phyloP scores from a whole-genome alignment of 2,888 invertebrate species.

The Chrysotoxum bicinctum region DNA sequence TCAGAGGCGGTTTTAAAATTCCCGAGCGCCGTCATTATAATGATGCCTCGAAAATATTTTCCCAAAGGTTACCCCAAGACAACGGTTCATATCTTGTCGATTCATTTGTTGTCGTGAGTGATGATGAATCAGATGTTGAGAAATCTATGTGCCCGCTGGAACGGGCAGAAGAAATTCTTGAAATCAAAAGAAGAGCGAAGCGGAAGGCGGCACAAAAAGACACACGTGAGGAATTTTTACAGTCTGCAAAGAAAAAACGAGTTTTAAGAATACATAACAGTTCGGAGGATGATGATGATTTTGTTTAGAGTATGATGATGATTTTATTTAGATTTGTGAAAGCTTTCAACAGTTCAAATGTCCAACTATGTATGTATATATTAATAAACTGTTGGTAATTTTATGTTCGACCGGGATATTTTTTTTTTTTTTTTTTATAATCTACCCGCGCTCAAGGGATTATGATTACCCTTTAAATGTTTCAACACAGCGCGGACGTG shows the following conservation, averaged over 20 bases:
- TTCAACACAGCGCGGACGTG: too few species aligned
- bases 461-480: too few species aligned
- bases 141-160: slow-evolving; percentile 84
- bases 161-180: slow-evolving; percentile 84
- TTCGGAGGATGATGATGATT: slow-evolving; percentile 58
- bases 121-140: slow-evolving; percentile 82
- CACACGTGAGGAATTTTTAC: neutral
- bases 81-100: slow-evolving; percentile 83
- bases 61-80: slow-evolving; percentile 82
- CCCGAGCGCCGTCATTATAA: slow-evolving; percentile 82
- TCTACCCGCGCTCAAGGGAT: too few species aligned
- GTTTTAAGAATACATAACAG: slow-evolving; percentile 51
- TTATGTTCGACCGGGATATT: neutral
- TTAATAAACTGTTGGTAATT: neutral
- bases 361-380: neutral
- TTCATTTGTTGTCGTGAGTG: slow-evolving; percentile 79
- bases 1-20: slow-evolving; percentile 84
- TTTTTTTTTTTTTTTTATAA: too few species aligned
- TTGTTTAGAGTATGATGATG: slow-evolving; percentile 24
- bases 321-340: too few species aligned
- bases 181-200: slow-evolving; percentile 79
- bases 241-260: slow-evolving; percentile 42
- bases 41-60: slow-evolving; percentile 82
- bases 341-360: neutral
- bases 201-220: slow-evolving; percentile 41